Evolutionary conservation across 1,140 invertebrate genomes (phyloP), one percentile per base, ranked within the genome.

Genomic region (Armadillidium nasatum): DNA sequence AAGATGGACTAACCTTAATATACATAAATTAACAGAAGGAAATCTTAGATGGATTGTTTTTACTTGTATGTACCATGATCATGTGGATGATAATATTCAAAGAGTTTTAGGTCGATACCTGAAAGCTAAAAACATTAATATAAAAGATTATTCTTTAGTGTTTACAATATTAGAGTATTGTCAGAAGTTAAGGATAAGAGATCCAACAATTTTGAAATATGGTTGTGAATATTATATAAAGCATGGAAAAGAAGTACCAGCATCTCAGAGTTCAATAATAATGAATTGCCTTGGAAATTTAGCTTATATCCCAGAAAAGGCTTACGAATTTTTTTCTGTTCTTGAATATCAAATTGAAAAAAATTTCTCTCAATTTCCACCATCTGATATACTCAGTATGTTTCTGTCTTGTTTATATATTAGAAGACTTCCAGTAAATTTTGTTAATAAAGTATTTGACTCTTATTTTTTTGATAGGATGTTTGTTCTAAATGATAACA

Each of bases 331-430:
- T 86, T 92, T 90, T 88, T 83, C 84, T 69, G 80, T 81, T 21
- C 83, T 89, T 15, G 90, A 92, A 83, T 81, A 84, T 50, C 81
- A 85, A n/a, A 80, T 92, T 4, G 82, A 86, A 70, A 83, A 86
- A 68, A 89, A 89, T 77, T 90, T 91, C 84, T 81, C 86, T 19
- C 87, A 89, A 80, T 87, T 92, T 50, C 84, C 84, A 69, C 82
- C 87, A n/a, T 86, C 87, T 76, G 87, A 90, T 80, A 81, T 88
- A 7, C 81, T 90, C 23, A 87, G 90, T 77, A 86, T 91, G 71
- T 82, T 92, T 45, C 83, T 91, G 10, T 87, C 89, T 7, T 91
- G 89, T 82, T 85, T 90, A 60, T 92, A 90, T 84, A 81, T 91
- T 15, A 84, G 88, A 73, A 88, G 88, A 81, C 88, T 88, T 84